Evolutionary conservation across 2,113 vertebrate genomes (phyloP).

Genomic region (Paramisgurnus dabryanus): DNA sequence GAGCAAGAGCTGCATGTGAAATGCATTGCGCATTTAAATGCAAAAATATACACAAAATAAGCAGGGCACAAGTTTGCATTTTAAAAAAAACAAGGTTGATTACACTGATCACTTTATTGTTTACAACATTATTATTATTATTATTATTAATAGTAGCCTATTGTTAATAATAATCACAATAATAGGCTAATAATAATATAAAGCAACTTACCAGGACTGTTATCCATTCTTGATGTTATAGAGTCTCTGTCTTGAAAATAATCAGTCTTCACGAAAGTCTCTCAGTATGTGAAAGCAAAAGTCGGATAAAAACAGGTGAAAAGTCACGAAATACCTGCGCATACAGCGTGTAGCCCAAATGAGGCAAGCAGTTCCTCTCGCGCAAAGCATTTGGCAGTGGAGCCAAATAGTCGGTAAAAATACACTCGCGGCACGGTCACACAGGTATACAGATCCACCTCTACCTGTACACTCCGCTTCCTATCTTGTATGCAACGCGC

Average conservation of each 20-base stretch:
- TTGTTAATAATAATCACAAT: not conserved
- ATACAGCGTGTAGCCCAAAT: slow-evolving; percentile 58
- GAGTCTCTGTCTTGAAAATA: slow-evolving; percentile 28
- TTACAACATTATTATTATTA: not conserved
- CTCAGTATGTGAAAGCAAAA: slow-evolving; percentile 48
- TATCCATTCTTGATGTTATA: slow-evolving; percentile 67
- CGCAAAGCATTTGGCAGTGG: slow-evolving; percentile 42
- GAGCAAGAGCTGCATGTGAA: no score
- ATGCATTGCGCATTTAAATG: not conserved
- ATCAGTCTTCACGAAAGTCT: slow-evolving; percentile 21
- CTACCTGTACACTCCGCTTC: slow-evolving; percentile 53
- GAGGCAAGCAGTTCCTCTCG: not conserved
- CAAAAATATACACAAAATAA: not conserved
- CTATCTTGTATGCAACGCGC: slow-evolving; percentile 21
- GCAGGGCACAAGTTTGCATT: not conserved
- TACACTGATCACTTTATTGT: not conserved
- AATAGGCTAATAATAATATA: not conserved
- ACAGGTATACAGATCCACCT: slow-evolving; percentile 37
- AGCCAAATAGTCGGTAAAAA: slow-evolving; percentile 42
- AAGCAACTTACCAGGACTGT: slow-evolving; percentile 66
- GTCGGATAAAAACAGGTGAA: slow-evolving; percentile 39
- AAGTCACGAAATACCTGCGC: slow-evolving; percentile 49
- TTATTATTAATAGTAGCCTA: no score
- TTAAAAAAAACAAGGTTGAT: not conserved
- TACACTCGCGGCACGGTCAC: slow-evolving; percentile 15